Evolutionary conservation across 2,888 invertebrate species (phyloP), one percentile per base, ranked within the genome.

Genomic region (Lasioglossum vierecki): DNA sequence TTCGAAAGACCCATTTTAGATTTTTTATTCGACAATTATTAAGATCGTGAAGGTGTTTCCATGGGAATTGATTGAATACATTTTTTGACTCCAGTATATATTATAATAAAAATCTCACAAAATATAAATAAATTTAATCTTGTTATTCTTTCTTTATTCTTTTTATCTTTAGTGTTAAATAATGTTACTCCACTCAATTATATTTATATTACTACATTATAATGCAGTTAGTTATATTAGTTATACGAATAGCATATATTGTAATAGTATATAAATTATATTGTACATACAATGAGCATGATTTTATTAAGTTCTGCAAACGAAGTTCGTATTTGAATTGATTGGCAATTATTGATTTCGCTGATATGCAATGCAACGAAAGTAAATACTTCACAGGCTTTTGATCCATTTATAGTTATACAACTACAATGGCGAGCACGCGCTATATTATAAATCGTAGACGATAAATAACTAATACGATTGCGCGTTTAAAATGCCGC

Each of bases 311-410:
- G 66, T 39, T 60, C 76, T 30, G 18, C n/a, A 26, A 44, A 22
- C 4, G n/a, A 49, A 44, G 41, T 79, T 39, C 22, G 53, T 79
- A 41, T 83, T 76, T 84, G 35, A 80, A 80, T 8, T 73, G 75
- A 60, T 63, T 80, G 80, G 78, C 82, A 73, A 68, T 49, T 84
- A 86, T 87, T 75, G 81, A 86, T 83, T 80, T 76, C 13, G 68
- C 78, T 71, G 78, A 84, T 88, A 80, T 39, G 53, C 26, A 60
- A 72, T 78, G 73, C 57, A 81, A 75, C 22, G 35, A 49, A 70
- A 72, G 66, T 66, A 39, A 66, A 75, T 46, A 74, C 44, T 66
- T 60, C 13, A 76, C 73, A 73, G 30, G 68, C 71, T 76, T 76
- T 77, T 70, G 44, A 80, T 72, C 49, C 53, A 44, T 68, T 74